These are phyloP conservation scores for Sympetrum striolatum DNA, from an alignment of 2,888 invertebrate genomes.

Conservation along the genomic window DNA sequence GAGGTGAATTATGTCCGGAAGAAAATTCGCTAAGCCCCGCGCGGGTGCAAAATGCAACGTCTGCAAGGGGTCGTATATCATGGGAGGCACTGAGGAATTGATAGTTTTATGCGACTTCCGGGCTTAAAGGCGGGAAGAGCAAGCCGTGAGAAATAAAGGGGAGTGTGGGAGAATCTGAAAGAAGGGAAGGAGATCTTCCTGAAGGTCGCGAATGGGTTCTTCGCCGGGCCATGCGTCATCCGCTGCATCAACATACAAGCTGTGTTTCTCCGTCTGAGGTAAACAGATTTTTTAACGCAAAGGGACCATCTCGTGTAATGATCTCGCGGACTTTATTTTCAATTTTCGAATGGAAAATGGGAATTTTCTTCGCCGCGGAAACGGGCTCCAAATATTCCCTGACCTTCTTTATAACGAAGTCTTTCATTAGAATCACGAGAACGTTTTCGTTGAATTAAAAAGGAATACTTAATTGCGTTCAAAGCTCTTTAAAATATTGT, in stretches of 20 bases:
- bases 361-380: not conserved
- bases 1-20: too few relatives aligned
- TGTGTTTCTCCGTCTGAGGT: not conserved
- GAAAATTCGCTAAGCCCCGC: too few relatives aligned
- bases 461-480: too few relatives aligned
- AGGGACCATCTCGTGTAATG: not conserved
- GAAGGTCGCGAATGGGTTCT: not conserved
- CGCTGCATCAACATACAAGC: not conserved
- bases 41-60: not conserved
- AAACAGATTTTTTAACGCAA: not conserved
- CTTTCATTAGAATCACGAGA: too few relatives aligned
- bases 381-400: not conserved
- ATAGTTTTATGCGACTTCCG: not conserved
- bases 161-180: not conserved
- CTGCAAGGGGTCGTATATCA: not conserved
- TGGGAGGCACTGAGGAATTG: not conserved
- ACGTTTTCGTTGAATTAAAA: too few relatives aligned
- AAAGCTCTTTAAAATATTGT: too few relatives aligned
- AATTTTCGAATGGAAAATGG: not conserved
- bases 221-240: not conserved
- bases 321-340: not conserved
- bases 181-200: not conserved
- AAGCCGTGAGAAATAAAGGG: not conserved
- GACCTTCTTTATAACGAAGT: too few relatives aligned
- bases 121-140: not conserved